Conservation (phyloP, 92 coral and sea anemone species). For the Actinernus sp. region DNA sequence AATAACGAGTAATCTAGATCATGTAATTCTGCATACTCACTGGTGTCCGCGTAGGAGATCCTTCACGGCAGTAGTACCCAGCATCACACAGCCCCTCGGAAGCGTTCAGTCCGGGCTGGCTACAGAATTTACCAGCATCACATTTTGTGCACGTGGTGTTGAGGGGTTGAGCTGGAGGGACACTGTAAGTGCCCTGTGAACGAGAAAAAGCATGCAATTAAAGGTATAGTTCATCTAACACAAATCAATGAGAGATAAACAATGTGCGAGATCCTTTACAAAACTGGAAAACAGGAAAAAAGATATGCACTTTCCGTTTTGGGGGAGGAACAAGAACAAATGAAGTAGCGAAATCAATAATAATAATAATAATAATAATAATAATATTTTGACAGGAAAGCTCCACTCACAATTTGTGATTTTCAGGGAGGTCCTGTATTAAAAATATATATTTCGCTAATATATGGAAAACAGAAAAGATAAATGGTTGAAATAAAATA, state of each 20-base stretch:
- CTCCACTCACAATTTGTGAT: too few species aligned
- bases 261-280: not conserved
- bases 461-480: too few species aligned
- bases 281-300: not conserved
- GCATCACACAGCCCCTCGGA: slow-evolving; percentile 83
- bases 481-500: too few species aligned
- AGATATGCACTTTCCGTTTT: not conserved
- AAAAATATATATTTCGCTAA: too few species aligned
- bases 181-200: slow-evolving; percentile 83
- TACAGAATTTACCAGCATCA: slow-evolving; percentile 75
- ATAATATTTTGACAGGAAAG: too few species aligned
- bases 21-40: too few species aligned
- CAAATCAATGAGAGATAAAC: not conserved
- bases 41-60: slow-evolving; percentile 94
- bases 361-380: too few species aligned
- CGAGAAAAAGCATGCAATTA: not conserved
- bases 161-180: slow-evolving; percentile 44
- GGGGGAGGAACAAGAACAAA: too few species aligned
- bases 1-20: too few species aligned
- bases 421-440: too few species aligned
- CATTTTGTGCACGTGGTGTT: slow-evolving; percentile 59
- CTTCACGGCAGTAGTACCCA: slow-evolving; percentile 87
- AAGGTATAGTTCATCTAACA: not conserved
- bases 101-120: slow-evolving; percentile 67
- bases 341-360: too few species aligned